Conservation (phyloP, 92 coral and sea anemone genomes). For the Porites divaricata region DNA sequence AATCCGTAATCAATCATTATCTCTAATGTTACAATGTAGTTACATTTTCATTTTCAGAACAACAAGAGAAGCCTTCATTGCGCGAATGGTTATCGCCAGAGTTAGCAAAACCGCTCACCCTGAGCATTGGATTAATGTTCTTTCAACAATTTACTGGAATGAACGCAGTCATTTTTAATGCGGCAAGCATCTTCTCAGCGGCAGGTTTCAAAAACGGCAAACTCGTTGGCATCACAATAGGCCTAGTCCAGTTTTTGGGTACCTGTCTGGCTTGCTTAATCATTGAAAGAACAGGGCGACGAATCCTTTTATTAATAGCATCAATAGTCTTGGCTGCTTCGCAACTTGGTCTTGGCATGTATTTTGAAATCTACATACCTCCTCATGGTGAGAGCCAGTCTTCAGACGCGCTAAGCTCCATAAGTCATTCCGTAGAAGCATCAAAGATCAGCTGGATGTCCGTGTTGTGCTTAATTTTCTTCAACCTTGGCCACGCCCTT, state of each 20-base stretch:
- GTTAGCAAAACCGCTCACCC: slow-evolving; percentile 72
- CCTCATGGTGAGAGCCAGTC: background rate
- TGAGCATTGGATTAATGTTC: slow-evolving; percentile 69
- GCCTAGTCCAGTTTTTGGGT: slow-evolving; percentile 68
- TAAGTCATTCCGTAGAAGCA: slow-evolving; percentile 60
- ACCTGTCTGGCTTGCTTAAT: slow-evolving; percentile 67
- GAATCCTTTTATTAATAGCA: slow-evolving; percentile 72
- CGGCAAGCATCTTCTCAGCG: slow-evolving; percentile 65
- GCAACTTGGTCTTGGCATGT: slow-evolving; percentile 71
- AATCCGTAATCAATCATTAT: too few relatives aligned
- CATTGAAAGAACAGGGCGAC: slow-evolving; percentile 85
- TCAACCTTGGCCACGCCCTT: slow-evolving; percentile 62
- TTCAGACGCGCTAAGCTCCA: slow-evolving; percentile 15
- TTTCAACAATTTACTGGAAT: slow-evolving; percentile 91
- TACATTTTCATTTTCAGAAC: slow-evolving; percentile 12
- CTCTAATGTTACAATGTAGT: background rate
- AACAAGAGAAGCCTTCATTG: slow-evolving; percentile 5
- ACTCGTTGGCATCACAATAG: slow-evolving; percentile 75
- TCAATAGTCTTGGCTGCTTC: slow-evolving; percentile 65
- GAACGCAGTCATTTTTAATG: slow-evolving; percentile 80
- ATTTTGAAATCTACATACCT: slow-evolving; percentile 69
- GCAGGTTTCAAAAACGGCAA: slow-evolving; percentile 82
- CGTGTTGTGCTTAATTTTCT: slow-evolving; percentile 63
- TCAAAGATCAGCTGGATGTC: slow-evolving; percentile 76
- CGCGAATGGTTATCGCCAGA: slow-evolving; percentile 27